phyloP scores from a whole-genome alignment of 2,888 invertebrate species.

The Acronicta alni region DNA sequence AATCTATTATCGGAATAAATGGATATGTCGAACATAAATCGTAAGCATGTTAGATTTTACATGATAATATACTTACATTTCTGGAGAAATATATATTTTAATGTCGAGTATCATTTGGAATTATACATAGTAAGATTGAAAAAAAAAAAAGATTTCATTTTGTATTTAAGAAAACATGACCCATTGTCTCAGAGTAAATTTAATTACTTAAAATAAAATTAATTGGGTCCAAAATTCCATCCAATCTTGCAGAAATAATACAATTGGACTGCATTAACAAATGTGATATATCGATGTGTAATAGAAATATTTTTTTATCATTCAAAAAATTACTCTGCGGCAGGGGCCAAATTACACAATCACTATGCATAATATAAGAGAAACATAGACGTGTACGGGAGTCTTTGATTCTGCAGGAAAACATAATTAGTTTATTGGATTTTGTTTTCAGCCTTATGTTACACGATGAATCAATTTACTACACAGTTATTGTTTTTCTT shows the following conservation, averaged over 20 bases:
- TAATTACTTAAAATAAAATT: slow-evolving; percentile 75
- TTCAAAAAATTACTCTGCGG: slow-evolving; percentile 81
- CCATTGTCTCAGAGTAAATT: slow-evolving; percentile 82
- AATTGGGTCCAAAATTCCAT: slow-evolving; percentile 88
- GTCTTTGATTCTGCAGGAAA: slow-evolving; percentile 86
- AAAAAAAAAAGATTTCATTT: slow-evolving; percentile 73
- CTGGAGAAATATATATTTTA: slow-evolving; percentile 79
- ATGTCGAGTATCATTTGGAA: slow-evolving; percentile 80
- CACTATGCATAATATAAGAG: slow-evolving; percentile 63
- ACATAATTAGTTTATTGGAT: slow-evolving; percentile 82
- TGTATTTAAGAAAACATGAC: slow-evolving; percentile 68
- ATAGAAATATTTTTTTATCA: slow-evolving; percentile 79
- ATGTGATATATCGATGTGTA: slow-evolving; percentile 80
- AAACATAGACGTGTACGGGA: slow-evolving; percentile 88
- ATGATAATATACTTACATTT: slow-evolving; percentile 67
- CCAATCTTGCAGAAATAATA: slow-evolving; percentile 80
- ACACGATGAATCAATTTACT: slow-evolving; percentile 57
- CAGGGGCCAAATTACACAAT: slow-evolving; percentile 70
- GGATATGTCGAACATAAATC: slow-evolving; percentile 73
- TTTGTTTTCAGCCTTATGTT: slow-evolving; percentile 61
- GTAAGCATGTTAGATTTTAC: slow-evolving; percentile 79
- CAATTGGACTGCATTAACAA: slow-evolving; percentile 80
- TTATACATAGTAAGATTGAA: slow-evolving; percentile 75
- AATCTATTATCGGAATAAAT: slow-evolving; percentile 74
- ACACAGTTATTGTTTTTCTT: slow-evolving; percentile 58